Evolutionary conservation across 2,888 invertebrate species (phyloP).

Genomic region (Melipona bicolor): DNA sequence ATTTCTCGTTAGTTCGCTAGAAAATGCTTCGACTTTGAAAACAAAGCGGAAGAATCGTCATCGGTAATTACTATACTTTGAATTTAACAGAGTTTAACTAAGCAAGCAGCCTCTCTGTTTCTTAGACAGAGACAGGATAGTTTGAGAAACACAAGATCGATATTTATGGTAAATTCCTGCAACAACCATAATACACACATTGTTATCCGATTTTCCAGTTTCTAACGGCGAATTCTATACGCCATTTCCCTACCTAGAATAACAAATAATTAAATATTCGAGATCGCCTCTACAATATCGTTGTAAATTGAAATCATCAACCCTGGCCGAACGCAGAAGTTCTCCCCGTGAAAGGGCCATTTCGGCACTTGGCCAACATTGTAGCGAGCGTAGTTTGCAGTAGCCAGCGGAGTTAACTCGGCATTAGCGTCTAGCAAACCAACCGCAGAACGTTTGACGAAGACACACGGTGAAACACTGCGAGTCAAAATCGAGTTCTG

Average conservation of each 20-base stretch:
- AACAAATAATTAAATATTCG: slow-evolving; percentile 3
- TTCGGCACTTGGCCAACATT: neutral
- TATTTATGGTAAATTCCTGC: too few relatives aligned
- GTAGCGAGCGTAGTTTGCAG: neutral
- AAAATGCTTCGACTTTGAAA: neutral
- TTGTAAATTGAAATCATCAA: neutral
- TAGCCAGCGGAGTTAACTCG: neutral
- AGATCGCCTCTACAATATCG: neutral
- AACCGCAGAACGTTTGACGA: neutral
- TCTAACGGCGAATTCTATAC: neutral
- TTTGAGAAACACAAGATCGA: too few relatives aligned
- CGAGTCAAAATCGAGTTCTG: slow-evolving; percentile 15
- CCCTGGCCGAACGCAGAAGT: neutral
- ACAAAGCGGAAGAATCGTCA: neutral
- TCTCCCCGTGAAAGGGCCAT: neutral
- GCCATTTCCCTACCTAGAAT: neutral
- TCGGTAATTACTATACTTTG: neutral
- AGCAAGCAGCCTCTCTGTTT: too few relatives aligned
- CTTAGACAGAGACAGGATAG: too few relatives aligned
- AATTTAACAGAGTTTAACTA: too few relatives aligned
- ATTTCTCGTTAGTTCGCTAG: too few relatives aligned
- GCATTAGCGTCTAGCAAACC: neutral
- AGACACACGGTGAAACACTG: neutral
- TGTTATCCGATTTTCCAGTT: neutral
- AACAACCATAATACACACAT: too few relatives aligned